Evolutionary conservation across 37 sponge, comb jelly and placozoan genomes (phyloP).

Genomic region (Spongia lamella): DNA sequence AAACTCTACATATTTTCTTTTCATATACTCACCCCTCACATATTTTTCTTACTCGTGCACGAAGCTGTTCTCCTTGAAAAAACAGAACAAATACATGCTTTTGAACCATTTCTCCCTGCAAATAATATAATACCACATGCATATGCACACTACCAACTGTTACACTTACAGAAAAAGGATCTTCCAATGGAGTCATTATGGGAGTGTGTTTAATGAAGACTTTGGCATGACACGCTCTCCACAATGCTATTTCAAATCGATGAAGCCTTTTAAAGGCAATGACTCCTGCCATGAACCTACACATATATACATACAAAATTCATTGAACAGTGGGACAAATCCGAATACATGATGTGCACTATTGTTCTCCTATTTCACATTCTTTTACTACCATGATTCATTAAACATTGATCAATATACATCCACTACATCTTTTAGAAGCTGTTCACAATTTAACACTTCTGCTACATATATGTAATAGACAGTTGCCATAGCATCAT

Average conservation of each 20-base stretch:
- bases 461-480: too few species aligned
- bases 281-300: conserved; percentile 80
- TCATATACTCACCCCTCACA: conserved; percentile 77
- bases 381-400: too few species aligned
- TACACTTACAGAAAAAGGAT: conserved; percentile 67
- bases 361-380: too few species aligned
- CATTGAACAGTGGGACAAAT: too few species aligned
- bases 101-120: conserved; percentile 63
- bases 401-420: too few species aligned
- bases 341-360: too few species aligned
- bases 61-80: conserved; percentile 89
- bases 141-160: background rate
- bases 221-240: conserved; percentile 87
- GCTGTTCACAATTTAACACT: too few species aligned
- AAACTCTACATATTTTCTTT: too few species aligned
- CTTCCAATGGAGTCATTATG: conserved; percentile 66
- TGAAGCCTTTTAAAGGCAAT: conserved; percentile 66
- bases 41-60: conserved; percentile 79
- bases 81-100: conserved; percentile 83
- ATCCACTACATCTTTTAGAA: too few species aligned
- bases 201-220: conserved; percentile 70
- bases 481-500: too few species aligned
- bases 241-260: conserved; percentile 78
- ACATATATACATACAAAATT: background rate
- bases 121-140: background rate